phyloP scores from a whole-genome alignment of 2,888 invertebrate species.

The Dermolepida albohirtum region DNA sequence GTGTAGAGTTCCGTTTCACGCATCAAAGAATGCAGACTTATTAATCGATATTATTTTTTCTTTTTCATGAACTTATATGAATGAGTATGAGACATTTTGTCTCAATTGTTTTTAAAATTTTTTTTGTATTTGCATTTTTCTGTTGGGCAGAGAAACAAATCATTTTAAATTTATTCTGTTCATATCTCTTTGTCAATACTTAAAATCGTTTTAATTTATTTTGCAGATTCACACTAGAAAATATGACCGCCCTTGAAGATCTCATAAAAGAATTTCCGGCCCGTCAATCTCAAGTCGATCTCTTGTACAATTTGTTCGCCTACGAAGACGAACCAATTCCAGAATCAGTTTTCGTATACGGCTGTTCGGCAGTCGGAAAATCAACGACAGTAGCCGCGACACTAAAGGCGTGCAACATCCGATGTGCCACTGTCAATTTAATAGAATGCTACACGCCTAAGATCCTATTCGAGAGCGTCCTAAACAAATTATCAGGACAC shows the following conservation, averaged over 20 bases:
- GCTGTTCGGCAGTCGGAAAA: slow-evolving; percentile 89
- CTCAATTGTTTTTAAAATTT: too few relatives aligned
- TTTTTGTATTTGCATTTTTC: too few relatives aligned
- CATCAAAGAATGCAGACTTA: too few relatives aligned
- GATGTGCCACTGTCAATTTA: slow-evolving; percentile 78
- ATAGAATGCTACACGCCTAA: slow-evolving; percentile 84
- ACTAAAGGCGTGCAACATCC: slow-evolving; percentile 70
- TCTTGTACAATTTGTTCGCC: slow-evolving; percentile 63
- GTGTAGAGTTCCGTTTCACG: too few relatives aligned
- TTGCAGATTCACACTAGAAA: background rate
- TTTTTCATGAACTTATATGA: too few relatives aligned
- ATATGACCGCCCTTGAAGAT: slow-evolving; percentile 27
- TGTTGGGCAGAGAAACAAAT: too few relatives aligned
- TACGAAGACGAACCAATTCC: slow-evolving; percentile 73
- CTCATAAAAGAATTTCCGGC: slow-evolving; percentile 54
- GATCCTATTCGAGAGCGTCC: slow-evolving; percentile 81
- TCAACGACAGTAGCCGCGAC: slow-evolving; percentile 75
- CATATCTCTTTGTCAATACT: too few relatives aligned
- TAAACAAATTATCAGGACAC: slow-evolving; percentile 70
- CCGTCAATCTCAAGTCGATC: slow-evolving; percentile 59
- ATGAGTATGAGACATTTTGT: too few relatives aligned
- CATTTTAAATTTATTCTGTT: too few relatives aligned
- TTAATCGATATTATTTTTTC: too few relatives aligned
- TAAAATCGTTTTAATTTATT: too few relatives aligned
- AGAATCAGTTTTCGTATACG: slow-evolving; percentile 80